These are phyloP conservation scores for Sprattus sprattus DNA, from an alignment of 2,113 vertebrate genomes.

Conservation along the genomic window DNA sequence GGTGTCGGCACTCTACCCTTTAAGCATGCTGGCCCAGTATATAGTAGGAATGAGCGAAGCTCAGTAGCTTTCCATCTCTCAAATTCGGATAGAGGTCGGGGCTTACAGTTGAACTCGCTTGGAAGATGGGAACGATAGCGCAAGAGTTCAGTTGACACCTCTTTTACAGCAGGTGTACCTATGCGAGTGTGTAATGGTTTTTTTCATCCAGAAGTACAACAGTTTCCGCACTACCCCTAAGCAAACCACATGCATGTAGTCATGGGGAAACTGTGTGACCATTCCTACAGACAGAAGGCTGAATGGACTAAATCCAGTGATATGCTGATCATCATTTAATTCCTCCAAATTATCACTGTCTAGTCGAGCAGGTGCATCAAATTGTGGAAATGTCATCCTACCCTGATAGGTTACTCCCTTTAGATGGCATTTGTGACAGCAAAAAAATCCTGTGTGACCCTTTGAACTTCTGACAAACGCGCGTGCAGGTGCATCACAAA, in stretches of 20 bases:
- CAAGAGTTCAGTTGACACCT: conserved; percentile 4
- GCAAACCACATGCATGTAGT: conserved; percentile 13
- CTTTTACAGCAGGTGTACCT: background rate
- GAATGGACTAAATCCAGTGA: conserved; percentile 7
- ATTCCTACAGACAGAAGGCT: background rate
- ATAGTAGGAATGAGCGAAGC: background rate
- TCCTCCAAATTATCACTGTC: background rate
- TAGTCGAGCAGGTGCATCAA: too few species aligned
- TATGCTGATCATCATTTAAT: background rate
- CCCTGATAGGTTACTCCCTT: too few species aligned
- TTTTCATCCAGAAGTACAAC: background rate
- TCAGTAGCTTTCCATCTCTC: conserved; percentile 7
- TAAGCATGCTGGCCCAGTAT: background rate
- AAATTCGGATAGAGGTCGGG: background rate
- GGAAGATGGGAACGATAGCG: background rate
- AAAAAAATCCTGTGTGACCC: conserved; percentile 19
- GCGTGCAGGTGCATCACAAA: conserved; percentile 22
- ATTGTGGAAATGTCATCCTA: too few species aligned
- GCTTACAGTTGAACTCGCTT: background rate
- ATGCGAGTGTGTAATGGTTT: background rate
- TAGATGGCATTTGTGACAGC: too few species aligned
- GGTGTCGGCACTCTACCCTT: background rate
- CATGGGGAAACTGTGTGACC: background rate
- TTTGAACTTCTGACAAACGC: conserved; percentile 9
- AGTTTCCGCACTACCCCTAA: background rate